These are phyloP conservation scores for Drosophila burlai DNA, from an alignment of 1,140 invertebrate genomes.

Conservation along the genomic window DNA sequence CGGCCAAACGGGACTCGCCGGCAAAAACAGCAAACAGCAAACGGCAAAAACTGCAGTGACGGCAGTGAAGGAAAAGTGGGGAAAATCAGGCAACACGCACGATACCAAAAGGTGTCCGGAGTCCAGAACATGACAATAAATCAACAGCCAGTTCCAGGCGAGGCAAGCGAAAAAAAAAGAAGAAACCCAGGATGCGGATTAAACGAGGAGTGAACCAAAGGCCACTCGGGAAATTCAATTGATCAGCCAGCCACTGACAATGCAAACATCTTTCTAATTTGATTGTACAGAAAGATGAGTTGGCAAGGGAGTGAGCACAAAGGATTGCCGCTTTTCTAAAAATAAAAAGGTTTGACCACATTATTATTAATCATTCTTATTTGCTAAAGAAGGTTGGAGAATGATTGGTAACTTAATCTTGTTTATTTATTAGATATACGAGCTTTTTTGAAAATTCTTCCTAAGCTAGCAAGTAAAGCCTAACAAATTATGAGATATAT, in stretches of 20 bases:
- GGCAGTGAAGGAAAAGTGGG: constrained; percentile 39
- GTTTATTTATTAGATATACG: neutral
- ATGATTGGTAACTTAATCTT: neutral
- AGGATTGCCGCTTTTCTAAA: neutral
- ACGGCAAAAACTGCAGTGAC: constrained; percentile 23
- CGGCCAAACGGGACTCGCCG: constrained; percentile 35
- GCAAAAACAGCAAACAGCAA: constrained; percentile 40
- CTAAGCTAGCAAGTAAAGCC: too few relatives aligned
- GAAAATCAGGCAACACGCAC: constrained; percentile 61
- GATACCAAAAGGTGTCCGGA: constrained; percentile 68
- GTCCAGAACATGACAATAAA: constrained; percentile 76
- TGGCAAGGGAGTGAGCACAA: constrained; percentile 4
- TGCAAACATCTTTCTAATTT: constrained; percentile 36
- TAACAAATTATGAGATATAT: too few relatives aligned
- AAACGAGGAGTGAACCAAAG: constrained; percentile 4
- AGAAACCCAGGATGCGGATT: constrained; percentile 14
- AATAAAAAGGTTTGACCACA: constrained; percentile 4
- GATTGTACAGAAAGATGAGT: neutral
- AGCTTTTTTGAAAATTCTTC: neutral
- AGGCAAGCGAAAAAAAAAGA: neutral
- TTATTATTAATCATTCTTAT: neutral
- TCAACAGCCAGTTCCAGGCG: constrained; percentile 50
- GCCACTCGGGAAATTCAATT: constrained; percentile 42
- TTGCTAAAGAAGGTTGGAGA: neutral
- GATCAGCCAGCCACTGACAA: constrained; percentile 38